Percentiles rank a stretch among this genome's conserved stretches.
phyloP scores from a whole-genome alignment of 2,797 vertebrate genomes.

The Arremon aurantiirostris region DNA sequence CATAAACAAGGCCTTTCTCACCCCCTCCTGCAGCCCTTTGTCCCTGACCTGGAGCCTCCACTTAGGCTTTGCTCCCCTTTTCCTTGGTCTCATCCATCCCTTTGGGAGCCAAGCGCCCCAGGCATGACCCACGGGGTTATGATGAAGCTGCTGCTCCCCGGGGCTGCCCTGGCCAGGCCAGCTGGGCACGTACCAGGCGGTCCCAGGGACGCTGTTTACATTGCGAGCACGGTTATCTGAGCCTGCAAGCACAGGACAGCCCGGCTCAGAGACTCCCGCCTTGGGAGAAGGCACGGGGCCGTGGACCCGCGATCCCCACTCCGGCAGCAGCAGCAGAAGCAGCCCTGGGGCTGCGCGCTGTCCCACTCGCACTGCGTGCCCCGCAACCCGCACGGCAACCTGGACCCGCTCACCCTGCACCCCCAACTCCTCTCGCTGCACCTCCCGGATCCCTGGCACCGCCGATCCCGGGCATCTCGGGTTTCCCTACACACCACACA shows the following conservation, averaged over 20 bases:
- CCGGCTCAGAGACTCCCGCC: neutral
- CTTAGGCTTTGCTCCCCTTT: neutral
- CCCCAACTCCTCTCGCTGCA: neutral
- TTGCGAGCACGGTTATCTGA: neutral
- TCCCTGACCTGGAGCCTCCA: neutral
- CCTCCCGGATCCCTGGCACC: neutral
- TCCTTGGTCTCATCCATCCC: neutral
- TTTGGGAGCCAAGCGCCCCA: neutral
- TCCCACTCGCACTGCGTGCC: neutral
- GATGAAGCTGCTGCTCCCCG: neutral
- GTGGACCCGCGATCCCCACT: neutral
- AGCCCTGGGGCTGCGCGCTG: neutral
- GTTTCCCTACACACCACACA: neutral
- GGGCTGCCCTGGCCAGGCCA: neutral
- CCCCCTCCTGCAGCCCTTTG: neutral
- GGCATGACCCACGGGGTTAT: neutral
- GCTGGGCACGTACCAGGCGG: neutral
- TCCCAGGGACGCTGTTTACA: slow-evolving; percentile 52
- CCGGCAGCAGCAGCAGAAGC: neutral
- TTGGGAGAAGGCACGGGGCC: neutral
- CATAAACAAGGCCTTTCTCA: neutral
- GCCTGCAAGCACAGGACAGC: neutral
- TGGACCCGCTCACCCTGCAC: neutral
- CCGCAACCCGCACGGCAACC: neutral
- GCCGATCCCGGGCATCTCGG: neutral